A percentile compares a stretch with the other conserved stretches of the same genome.
These are phyloP conservation scores for Athene cunicularia DNA, from an alignment of 2,113 vertebrate species.

Conservation along the genomic window DNA sequence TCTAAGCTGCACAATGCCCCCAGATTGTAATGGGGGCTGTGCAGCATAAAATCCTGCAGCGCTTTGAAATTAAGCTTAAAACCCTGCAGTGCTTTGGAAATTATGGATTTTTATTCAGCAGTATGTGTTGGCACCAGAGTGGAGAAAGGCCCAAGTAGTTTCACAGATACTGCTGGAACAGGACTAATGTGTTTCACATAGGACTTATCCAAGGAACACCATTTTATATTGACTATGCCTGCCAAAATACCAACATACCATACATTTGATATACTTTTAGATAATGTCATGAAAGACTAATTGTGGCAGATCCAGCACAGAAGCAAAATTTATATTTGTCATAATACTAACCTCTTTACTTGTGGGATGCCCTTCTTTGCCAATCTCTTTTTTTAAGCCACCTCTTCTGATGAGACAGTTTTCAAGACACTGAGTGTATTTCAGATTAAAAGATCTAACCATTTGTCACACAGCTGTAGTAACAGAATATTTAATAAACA, in stretches of 20 bases:
- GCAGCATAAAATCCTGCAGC: neutral
- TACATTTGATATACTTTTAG: neutral
- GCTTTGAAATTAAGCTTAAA: conserved; percentile 16
- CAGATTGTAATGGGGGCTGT: neutral
- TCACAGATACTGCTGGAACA: neutral
- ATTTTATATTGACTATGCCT: neutral
- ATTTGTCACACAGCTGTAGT: neutral
- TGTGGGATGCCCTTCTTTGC: neutral
- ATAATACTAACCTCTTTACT: neutral
- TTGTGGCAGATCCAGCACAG: neutral
- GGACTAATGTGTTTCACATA: neutral
- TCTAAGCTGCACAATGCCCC: neutral
- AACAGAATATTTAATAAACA: neutral
- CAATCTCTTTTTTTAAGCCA: neutral
- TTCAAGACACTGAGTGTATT: neutral
- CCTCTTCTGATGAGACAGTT: neutral
- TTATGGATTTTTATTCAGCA: neutral
- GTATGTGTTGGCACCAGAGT: neutral
- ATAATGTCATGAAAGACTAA: neutral
- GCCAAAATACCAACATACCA: neutral
- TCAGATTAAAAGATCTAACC: neutral
- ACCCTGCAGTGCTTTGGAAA: conserved; percentile 10
- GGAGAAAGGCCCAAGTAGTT: neutral
- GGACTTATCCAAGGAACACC: neutral
- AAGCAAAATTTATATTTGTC: neutral